phyloP scores from a whole-genome alignment of 2,113 vertebrate species.

The Pedionomus torquatus region DNA sequence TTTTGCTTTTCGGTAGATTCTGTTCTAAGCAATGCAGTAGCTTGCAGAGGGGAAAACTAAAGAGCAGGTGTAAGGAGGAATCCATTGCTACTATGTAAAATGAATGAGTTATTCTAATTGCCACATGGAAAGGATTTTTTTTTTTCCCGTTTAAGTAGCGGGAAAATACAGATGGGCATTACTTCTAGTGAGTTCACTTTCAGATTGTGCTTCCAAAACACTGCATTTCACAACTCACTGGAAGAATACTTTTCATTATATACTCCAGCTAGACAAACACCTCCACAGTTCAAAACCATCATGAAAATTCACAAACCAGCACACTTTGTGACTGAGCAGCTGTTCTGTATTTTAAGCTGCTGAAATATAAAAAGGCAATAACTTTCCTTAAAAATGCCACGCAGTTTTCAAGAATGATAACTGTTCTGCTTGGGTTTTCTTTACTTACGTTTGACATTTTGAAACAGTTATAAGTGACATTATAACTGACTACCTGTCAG shows the following conservation, averaged over 20 bases:
- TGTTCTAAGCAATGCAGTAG: not conserved
- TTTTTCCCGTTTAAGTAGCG: not conserved
- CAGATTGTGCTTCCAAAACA: constrained; percentile 35
- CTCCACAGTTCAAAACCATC: not conserved
- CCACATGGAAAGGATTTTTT: constrained; percentile 3
- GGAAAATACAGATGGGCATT: constrained; percentile 59
- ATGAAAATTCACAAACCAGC: not conserved
- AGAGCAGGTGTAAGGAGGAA: not conserved
- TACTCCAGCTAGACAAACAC: constrained; percentile 32
- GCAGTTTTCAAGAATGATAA: constrained; percentile 12
- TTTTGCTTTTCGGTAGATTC: not conserved
- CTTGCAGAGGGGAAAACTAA: constrained; percentile 7
- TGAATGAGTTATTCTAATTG: constrained; percentile 15
- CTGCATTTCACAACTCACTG: constrained; percentile 25
- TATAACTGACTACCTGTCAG: constrained; percentile 30
- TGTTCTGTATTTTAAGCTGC: constrained; percentile 2
- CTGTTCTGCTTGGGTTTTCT: constrained; percentile 21
- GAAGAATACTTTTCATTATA: constrained; percentile 45
- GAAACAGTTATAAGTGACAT: constrained; percentile 8
- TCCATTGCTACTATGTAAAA: not conserved
- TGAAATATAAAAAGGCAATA: constrained; percentile 7
- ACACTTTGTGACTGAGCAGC: not conserved
- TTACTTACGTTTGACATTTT: constrained; percentile 40
- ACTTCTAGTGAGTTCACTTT: constrained; percentile 20
- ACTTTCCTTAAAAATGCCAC: constrained; percentile 31